Conservation (phyloP, 2,113 vertebrate genomes). For the Saccopteryx leptura region DNA sequence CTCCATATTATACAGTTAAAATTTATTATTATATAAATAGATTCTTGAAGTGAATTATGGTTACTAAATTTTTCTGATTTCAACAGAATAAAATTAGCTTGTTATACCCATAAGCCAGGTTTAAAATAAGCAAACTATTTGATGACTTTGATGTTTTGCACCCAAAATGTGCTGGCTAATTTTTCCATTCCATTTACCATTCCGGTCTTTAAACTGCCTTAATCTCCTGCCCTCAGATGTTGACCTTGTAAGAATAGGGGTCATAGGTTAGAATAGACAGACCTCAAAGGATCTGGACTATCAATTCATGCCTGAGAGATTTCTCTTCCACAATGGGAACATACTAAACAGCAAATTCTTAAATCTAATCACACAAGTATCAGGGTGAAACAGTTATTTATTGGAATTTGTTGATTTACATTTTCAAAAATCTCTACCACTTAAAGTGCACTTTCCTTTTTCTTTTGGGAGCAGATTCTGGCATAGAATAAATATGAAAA, state of each 20-base stretch:
- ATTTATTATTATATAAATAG: constrained; percentile 20
- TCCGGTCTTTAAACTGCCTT: constrained; percentile 92
- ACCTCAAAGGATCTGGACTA: constrained; percentile 92
- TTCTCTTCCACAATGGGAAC: constrained; percentile 89
- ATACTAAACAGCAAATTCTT: constrained; percentile 91
- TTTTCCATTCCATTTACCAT: constrained; percentile 92
- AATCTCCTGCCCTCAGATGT: constrained; percentile 93
- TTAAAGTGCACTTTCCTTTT: constrained; percentile 70
- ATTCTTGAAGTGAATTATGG: constrained; percentile 73
- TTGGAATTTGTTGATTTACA: constrained; percentile 84
- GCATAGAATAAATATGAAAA: constrained; percentile 14
- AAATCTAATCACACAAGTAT: constrained; percentile 88
- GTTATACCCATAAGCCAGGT: constrained; percentile 88
- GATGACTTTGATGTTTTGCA: constrained; percentile 92
- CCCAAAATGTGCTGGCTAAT: constrained; percentile 93
- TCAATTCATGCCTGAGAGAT: constrained; percentile 93
- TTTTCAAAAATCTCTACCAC: constrained; percentile 63
- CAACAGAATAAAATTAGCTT: constrained; percentile 89
- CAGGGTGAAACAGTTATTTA: constrained; percentile 84
- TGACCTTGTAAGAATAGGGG: constrained; percentile 92
- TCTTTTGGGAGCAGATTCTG: constrained; percentile 51
- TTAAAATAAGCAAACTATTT: constrained; percentile 92
- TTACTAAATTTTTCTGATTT: constrained; percentile 83
- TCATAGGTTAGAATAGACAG: constrained; percentile 92
- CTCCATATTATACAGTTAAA: constrained; percentile 45